These are phyloP conservation scores for Arothron firmamentum DNA, from an alignment of 2,113 vertebrate genomes.

Conservation along the genomic window DNA sequence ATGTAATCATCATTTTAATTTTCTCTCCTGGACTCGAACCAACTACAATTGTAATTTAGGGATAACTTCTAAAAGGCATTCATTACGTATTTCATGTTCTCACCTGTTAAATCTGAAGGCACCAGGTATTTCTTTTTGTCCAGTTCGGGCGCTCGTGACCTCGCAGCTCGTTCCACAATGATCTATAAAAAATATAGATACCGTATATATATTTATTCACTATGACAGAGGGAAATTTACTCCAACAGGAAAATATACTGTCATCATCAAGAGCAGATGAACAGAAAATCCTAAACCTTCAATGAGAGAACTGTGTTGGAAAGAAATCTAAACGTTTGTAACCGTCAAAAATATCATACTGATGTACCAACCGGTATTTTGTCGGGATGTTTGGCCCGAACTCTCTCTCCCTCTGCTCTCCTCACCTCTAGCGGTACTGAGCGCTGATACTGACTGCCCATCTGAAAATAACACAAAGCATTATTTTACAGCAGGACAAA, in stretches of 20 bases:
- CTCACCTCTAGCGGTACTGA: conserved; percentile 75
- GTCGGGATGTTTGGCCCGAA: conserved; percentile 79
- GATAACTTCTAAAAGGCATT: not conserved
- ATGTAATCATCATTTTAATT: not conserved
- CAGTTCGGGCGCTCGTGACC: conserved; percentile 92
- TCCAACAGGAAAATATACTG: too few species aligned
- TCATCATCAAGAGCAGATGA: too few species aligned
- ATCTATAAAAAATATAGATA: conserved; percentile 76
- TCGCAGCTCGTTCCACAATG: conserved; percentile 89
- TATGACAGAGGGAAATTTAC: not conserved
- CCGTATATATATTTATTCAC: not conserved
- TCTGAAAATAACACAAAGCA: conserved; percentile 56
- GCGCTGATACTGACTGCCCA: conserved; percentile 77
- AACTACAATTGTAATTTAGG: not conserved
- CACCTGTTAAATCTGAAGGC: conserved; percentile 95
- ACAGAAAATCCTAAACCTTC: too few species aligned
- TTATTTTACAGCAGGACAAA: conserved; percentile 41
- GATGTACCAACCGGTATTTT: conserved; percentile 76
- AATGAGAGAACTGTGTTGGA: too few species aligned
- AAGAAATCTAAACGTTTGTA: too few species aligned
- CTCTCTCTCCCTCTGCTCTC: conserved; percentile 77
- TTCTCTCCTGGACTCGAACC: not conserved
- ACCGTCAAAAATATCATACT: not conserved
- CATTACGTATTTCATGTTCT: conserved; percentile 17
- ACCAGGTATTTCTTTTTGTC: conserved; percentile 98